Evolutionary conservation across 2,113 vertebrate genomes (phyloP).

Genomic region (Anseranas semipalmata): DNA sequence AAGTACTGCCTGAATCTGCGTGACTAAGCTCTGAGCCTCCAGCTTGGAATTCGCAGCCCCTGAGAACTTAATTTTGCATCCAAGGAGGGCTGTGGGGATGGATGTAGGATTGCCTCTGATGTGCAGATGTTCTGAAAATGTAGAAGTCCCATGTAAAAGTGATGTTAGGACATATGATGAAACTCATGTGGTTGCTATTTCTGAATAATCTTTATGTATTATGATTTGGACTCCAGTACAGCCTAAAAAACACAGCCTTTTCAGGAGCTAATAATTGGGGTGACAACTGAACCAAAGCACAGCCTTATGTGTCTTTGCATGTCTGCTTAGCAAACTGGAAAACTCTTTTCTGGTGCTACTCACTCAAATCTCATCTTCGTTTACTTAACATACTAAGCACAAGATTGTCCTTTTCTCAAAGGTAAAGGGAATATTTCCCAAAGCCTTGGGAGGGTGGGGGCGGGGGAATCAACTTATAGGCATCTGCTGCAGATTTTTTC

Average conservation of each 20-base stretch:
- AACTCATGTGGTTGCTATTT: not conserved
- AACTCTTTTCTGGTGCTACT: not conserved
- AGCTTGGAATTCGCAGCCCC: not conserved
- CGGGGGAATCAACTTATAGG: not conserved
- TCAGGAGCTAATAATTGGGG: not conserved
- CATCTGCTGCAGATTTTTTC: not conserved
- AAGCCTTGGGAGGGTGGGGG: not conserved
- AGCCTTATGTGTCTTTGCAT: not conserved
- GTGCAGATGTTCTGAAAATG: not conserved
- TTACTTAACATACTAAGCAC: not conserved
- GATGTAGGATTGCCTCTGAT: not conserved
- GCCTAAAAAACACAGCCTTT: not conserved
- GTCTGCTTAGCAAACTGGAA: not conserved
- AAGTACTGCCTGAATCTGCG: not conserved
- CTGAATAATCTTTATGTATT: not conserved
- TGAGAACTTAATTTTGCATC: not conserved
- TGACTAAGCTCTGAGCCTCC: not conserved
- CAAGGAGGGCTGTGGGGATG: not conserved
- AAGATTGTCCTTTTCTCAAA: not conserved
- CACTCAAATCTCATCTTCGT: not conserved
- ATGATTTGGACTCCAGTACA: not conserved
- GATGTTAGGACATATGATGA: not conserved
- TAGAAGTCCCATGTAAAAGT: not conserved
- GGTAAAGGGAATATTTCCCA: not conserved
- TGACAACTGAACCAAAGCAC: not conserved